phyloP scores from a whole-genome alignment of 1,140 invertebrate species.

The Drosophila simulans region DNA sequence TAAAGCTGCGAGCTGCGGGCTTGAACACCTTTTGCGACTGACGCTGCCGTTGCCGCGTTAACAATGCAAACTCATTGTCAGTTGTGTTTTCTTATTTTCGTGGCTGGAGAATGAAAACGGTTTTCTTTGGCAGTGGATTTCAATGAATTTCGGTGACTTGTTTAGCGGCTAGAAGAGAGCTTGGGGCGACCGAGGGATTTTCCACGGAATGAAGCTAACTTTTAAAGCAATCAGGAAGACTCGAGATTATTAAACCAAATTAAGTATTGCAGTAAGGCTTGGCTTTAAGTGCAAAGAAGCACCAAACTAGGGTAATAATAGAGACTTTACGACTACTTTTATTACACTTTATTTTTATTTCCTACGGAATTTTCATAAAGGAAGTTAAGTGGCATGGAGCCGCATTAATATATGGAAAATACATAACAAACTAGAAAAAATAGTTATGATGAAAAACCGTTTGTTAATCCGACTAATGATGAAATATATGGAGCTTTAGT shows the following conservation, averaged over 20 bases:
- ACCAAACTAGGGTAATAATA: neutral
- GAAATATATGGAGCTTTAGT: too few relatives aligned
- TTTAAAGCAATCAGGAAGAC: conserved; percentile 5
- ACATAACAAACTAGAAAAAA: neutral
- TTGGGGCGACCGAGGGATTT: neutral
- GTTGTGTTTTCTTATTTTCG: conserved; percentile 54
- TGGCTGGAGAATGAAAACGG: conserved; percentile 27
- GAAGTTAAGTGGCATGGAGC: neutral
- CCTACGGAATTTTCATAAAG: neutral
- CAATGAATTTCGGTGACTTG: conserved; percentile 48
- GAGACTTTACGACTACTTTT: neutral
- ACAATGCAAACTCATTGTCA: conserved; percentile 82
- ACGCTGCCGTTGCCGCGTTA: conserved; percentile 47
- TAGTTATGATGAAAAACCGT: too few relatives aligned
- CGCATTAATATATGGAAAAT: neutral
- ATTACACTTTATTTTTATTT: neutral
- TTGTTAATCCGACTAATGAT: too few relatives aligned
- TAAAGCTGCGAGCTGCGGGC: conserved; percentile 49
- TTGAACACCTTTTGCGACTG: conserved; percentile 62
- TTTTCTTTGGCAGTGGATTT: conserved; percentile 40
- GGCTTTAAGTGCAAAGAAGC: neutral
- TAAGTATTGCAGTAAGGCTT: neutral
- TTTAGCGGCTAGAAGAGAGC: conserved; percentile 6
- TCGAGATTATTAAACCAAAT: conserved; percentile 1
- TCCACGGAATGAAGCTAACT: neutral